Evolutionary conservation across 2,888 invertebrate genomes (phyloP).

Genomic region (Papilio gigon): DNA sequence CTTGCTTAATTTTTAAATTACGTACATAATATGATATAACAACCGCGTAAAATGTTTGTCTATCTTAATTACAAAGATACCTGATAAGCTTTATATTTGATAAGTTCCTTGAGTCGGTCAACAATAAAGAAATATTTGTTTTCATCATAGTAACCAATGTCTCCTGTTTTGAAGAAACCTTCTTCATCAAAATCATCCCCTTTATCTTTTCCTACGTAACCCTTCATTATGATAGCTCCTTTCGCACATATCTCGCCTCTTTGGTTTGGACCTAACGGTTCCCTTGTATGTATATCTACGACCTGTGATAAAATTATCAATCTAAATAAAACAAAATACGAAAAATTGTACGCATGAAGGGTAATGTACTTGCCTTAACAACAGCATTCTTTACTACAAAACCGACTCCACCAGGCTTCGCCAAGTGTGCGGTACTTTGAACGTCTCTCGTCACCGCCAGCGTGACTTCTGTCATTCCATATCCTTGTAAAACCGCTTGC

Average conservation of each 20-base stretch:
- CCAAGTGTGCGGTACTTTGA: neutral
- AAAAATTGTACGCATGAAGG: neutral
- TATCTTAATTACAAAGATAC: slow-evolving; percentile 54
- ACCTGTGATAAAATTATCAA: slow-evolving; percentile 44
- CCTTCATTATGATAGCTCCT: slow-evolving; percentile 89
- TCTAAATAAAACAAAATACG: neutral
- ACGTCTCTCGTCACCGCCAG: slow-evolving; percentile 47
- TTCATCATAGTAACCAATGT: slow-evolving; percentile 87
- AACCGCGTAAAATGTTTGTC: neutral
- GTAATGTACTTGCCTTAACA: slow-evolving; percentile 50
- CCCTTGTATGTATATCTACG: slow-evolving; percentile 80
- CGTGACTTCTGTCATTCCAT: slow-evolving; percentile 57
- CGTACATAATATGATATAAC: neutral
- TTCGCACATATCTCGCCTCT: slow-evolving; percentile 91
- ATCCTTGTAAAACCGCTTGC: slow-evolving; percentile 51
- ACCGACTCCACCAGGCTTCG: slow-evolving; percentile 53
- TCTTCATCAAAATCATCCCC: slow-evolving; percentile 88
- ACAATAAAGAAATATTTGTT: slow-evolving; percentile 87
- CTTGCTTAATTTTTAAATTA: neutral
- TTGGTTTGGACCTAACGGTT: slow-evolving; percentile 84
- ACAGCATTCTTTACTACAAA: slow-evolving; percentile 44
- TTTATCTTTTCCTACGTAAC: slow-evolving; percentile 83
- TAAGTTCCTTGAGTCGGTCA: slow-evolving; percentile 90
- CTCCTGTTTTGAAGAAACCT: slow-evolving; percentile 88
- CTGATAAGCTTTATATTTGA: slow-evolving; percentile 90